Conservation (phyloP, 2,888 invertebrate species). For the Leucophenga maculata region DNA sequence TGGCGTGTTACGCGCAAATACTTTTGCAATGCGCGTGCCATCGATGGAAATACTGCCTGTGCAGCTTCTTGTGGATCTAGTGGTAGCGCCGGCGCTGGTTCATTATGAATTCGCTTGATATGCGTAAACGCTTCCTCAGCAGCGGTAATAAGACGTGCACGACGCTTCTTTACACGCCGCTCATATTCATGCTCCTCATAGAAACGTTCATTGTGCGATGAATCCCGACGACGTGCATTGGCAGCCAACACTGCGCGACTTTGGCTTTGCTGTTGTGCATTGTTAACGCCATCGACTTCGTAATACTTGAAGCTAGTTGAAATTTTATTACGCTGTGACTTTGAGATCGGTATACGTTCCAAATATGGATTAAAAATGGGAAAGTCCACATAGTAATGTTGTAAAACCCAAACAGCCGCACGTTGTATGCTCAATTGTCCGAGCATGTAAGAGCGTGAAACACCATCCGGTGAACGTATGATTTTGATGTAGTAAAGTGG, state of each 20-base stretch:
- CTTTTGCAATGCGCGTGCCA: slow-evolving; percentile 96
- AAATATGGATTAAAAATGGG: slow-evolving; percentile 97
- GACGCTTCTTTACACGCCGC: slow-evolving; percentile 89
- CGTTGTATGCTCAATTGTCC: slow-evolving; percentile 94
- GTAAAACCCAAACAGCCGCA: slow-evolving; percentile 94
- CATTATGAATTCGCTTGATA: slow-evolving; percentile 86
- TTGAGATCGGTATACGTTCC: slow-evolving; percentile 90
- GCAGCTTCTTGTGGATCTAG: slow-evolving; percentile 97
- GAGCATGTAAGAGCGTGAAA: slow-evolving; percentile 88
- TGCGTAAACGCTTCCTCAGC: slow-evolving; percentile 99
- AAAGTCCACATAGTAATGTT: slow-evolving; percentile 96
- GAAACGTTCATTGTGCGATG: slow-evolving; percentile 96
- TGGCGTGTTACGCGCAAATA: slow-evolving; percentile 95
- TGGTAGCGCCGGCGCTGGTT: slow-evolving; percentile 83
- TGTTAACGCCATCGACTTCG: slow-evolving; percentile 90
- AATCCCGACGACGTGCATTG: slow-evolving; percentile 87
- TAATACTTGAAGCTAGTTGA: slow-evolving; percentile 95
- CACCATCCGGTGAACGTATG: slow-evolving; percentile 96
- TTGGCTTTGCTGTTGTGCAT: slow-evolving; percentile 80
- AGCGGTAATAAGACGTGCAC: slow-evolving; percentile 91
- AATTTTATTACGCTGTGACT: slow-evolving; percentile 81
- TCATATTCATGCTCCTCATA: slow-evolving; percentile 99
- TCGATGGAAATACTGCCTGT: slow-evolving; percentile 96
- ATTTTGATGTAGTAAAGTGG: slow-evolving; percentile 92
- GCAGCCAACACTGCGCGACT: slow-evolving; percentile 81